Base-by-base conservation (phyloP, 2,113 vertebrate genomes). In the Clupea harengus region DNA sequence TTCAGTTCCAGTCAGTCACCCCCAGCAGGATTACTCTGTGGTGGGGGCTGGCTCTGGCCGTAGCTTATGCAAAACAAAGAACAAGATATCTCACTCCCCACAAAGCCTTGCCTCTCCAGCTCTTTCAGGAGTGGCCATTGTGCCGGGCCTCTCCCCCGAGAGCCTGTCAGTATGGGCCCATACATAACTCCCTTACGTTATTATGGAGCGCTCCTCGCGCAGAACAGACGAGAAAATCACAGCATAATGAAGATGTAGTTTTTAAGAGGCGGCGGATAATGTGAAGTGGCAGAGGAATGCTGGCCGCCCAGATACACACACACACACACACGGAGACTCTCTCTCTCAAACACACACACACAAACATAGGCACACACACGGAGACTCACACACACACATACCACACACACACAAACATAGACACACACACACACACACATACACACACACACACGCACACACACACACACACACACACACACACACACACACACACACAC, bases 191-290 rank as follows among this genome's bases (percentile, higher is more conserved):
- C 45, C 83, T 60, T 54, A 44, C 50, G 60, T 44, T 47, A 81
- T 45, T 84, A 83, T 85, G 95, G 94, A 96, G 88, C 92, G 94
- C 95, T 94, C 94, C 93, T 91, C 93, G 95, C 95, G 95, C 95
- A 95, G 93, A 95, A 96, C 90, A 94, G 95, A 75, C 2, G 28
- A 4, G 67, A 39, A 28, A 32, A 72, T 75, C 67, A 44, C 25
- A 49, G 82, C 96, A 96, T 96, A 97, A 96, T 97, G 96, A 96
- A 96, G 96, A 97, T 94, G 95, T 96, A 95, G 95, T 95, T 96
- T 95, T 95, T 96, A 95, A 94, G 94, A 89, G 94, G 91, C 91
- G 92, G 93, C 96, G 95, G 95, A 95, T 96, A 96, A 96, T 94
- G 92, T 95, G 95, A 95, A 96, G 95, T 96, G 95, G 94, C 95